phyloP scores from a whole-genome alignment of 2,113 vertebrate species.

The Grantiella picta region DNA sequence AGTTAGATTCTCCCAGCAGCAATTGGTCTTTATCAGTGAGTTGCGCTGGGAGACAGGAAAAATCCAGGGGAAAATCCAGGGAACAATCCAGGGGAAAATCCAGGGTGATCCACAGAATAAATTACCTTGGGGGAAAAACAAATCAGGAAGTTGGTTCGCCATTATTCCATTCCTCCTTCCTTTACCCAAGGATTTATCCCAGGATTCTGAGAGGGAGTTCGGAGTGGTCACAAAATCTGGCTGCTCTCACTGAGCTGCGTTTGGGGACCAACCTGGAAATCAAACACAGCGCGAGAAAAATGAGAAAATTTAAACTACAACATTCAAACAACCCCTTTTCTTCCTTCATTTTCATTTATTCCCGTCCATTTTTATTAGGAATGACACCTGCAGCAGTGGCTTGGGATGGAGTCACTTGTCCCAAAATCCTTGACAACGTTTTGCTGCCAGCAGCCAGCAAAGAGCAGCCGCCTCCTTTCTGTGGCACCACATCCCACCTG shows the following conservation, averaged over 20 bases:
- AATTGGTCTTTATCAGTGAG: fast-evolving
- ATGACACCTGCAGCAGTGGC: neutral
- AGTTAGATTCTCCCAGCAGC: fast-evolving
- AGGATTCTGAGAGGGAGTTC: neutral
- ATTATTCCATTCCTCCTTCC: neutral
- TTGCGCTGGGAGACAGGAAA: fast-evolving
- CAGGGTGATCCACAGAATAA: neutral
- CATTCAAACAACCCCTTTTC: neutral
- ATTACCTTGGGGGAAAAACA: neutral
- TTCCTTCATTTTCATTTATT: neutral
- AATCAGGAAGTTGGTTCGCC: neutral
- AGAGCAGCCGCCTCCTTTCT: neutral
- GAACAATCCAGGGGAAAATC: neutral
- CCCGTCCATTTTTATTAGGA: neutral
- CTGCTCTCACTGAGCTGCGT: neutral
- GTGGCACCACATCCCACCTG: too few relatives aligned
- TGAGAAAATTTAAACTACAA: fast-evolving
- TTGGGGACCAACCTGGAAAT: neutral
- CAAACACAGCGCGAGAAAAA: neutral
- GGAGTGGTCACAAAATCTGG: neutral
- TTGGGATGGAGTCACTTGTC: neutral
- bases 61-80: fast-evolving
- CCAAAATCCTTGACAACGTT: neutral
- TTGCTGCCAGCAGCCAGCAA: neutral
- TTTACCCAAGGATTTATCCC: neutral